phyloP scores from a whole-genome alignment of 2,797 vertebrate genomes.

The Vireo griseus region DNA sequence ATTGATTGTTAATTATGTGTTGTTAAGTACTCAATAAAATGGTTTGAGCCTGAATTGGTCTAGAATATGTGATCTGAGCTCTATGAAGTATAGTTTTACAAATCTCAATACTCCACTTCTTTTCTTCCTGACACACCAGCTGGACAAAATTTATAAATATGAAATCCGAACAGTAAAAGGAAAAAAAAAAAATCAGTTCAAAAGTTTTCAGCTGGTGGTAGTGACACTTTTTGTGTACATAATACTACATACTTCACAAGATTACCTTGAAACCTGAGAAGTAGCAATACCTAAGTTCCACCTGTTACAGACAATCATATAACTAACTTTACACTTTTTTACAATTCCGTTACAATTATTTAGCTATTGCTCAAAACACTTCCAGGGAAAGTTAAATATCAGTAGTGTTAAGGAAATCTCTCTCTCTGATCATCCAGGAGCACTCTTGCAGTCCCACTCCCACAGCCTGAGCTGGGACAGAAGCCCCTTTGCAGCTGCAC shows the following conservation, averaged over 20 bases:
- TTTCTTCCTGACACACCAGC: background rate
- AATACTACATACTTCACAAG: background rate
- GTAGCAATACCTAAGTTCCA: background rate
- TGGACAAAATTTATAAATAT: background rate
- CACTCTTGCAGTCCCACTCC: background rate
- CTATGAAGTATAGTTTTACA: background rate
- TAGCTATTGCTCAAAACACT: background rate
- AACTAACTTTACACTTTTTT: background rate
- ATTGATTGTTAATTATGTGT: background rate
- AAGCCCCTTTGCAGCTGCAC: background rate
- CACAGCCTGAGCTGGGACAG: rapidly evolving
- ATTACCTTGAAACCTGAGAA: background rate
- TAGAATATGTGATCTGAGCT: background rate
- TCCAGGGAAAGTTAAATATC: background rate
- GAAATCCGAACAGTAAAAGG: background rate
- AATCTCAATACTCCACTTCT: background rate
- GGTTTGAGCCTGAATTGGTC: background rate
- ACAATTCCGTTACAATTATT: background rate
- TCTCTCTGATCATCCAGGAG: background rate
- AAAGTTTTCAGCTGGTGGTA: background rate
- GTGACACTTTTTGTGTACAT: background rate
- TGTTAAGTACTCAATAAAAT: background rate
- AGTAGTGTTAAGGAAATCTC: background rate
- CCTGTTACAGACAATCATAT: background rate
- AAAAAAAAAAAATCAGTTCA: rapidly evolving